These are phyloP conservation scores for Potamarius usumacintae DNA, from an alignment of 2,113 vertebrate species.

Conservation along the genomic window DNA sequence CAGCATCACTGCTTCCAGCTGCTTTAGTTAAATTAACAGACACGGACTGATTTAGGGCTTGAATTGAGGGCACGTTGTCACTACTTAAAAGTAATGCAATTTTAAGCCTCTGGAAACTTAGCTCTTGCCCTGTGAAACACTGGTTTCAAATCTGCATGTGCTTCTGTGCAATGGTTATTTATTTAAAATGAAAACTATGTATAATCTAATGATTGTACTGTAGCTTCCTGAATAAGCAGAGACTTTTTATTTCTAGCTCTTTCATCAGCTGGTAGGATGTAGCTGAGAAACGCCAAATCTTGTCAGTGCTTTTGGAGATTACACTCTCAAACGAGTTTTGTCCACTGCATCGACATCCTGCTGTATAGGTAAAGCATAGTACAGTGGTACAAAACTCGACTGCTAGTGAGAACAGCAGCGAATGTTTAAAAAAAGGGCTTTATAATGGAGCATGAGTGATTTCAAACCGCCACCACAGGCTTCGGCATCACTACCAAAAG, in stretches of 20 bases:
- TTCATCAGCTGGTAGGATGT: slow-evolving; percentile 66
- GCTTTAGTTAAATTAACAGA: background rate
- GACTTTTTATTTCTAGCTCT: slow-evolving; percentile 48
- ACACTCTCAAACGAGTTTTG: slow-evolving; percentile 69
- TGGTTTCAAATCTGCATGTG: background rate
- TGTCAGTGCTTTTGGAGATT: slow-evolving; percentile 72
- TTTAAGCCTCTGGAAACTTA: background rate
- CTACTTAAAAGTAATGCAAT: background rate
- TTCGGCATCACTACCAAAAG: slow-evolving; percentile 7
- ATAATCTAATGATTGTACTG: background rate
- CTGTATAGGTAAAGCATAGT: slow-evolving; percentile 59
- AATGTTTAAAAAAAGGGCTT: slow-evolving; percentile 42
- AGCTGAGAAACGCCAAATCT: slow-evolving; percentile 65
- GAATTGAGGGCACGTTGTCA: background rate
- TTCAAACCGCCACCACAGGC: slow-evolving; percentile 41
- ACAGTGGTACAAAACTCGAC: slow-evolving; percentile 31
- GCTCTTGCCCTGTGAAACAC: no score
- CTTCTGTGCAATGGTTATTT: background rate
- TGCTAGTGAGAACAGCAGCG: slow-evolving; percentile 45
- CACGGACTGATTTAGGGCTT: background rate
- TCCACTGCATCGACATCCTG: slow-evolving; percentile 57
- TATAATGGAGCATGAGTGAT: slow-evolving; percentile 23
- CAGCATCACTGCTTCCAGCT: background rate
- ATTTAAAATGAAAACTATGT: background rate
- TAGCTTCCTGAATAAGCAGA: background rate